Evolutionary conservation across 2,888 invertebrate species (phyloP).

Genomic region (Blastobasis adustella): DNA sequence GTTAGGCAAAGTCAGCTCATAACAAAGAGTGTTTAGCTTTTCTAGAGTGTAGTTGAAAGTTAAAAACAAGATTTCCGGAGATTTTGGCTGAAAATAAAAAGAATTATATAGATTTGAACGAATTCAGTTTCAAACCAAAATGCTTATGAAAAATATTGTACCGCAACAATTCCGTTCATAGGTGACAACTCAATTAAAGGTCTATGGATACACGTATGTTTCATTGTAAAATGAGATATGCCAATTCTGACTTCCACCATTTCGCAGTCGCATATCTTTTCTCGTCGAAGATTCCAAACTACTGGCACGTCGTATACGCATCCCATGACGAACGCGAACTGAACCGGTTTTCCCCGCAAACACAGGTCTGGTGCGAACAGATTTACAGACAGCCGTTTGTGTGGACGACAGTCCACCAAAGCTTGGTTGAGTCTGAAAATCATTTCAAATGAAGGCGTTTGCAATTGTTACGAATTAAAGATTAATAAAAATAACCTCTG

Average conservation of each 20-base stretch:
- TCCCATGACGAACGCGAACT: slow-evolving; percentile 53
- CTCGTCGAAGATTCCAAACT: slow-evolving; percentile 49
- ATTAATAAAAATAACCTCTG: background rate
- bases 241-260: slow-evolving; percentile 57
- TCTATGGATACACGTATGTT: slow-evolving; percentile 54
- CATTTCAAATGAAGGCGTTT: background rate
- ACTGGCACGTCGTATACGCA: slow-evolving; percentile 47
- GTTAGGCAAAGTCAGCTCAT: slow-evolving; percentile 53
- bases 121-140: no score
- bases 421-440: slow-evolving; percentile 52
- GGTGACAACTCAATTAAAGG: slow-evolving; percentile 45
- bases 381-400: slow-evolving; percentile 42
- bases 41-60: slow-evolving; percentile 42
- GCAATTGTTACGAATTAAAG: background rate
- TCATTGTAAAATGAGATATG: slow-evolving; percentile 56
- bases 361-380: slow-evolving; percentile 58
- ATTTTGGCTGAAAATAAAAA: slow-evolving; percentile 37
- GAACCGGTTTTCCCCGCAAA: slow-evolving; percentile 35
- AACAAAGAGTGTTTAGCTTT: slow-evolving; percentile 49
- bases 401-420: slow-evolving; percentile 46
- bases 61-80: slow-evolving; percentile 39
- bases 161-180: slow-evolving; percentile 48
- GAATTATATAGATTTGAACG: background rate
- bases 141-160: slow-evolving; percentile 16
- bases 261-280: slow-evolving; percentile 60